These are phyloP conservation scores for Ceyx erithaca DNA, from an alignment of 2,797 vertebrate genomes.

Conservation along the genomic window DNA sequence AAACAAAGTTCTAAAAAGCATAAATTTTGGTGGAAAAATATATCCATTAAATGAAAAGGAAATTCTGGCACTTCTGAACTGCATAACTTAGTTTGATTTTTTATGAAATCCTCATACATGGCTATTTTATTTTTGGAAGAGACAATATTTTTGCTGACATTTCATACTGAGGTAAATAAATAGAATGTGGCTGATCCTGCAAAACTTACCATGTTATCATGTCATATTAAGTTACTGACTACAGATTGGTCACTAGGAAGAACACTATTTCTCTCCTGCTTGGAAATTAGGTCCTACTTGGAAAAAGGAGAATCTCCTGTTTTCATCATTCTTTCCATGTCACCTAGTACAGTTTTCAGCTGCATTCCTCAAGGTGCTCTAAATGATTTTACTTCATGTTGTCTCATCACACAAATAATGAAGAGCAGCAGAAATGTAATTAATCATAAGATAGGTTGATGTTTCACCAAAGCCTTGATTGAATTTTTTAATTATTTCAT, in stretches of 20 bases:
- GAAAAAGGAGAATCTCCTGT: neutral
- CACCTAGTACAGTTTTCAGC: neutral
- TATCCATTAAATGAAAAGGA: neutral
- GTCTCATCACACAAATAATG: neutral
- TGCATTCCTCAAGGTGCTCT: neutral
- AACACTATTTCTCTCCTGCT: neutral
- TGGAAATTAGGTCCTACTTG: neutral
- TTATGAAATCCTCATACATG: neutral
- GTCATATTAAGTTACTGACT: neutral
- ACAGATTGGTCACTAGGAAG: neutral
- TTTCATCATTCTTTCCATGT: neutral
- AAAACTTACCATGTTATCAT: neutral
- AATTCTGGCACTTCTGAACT: neutral
- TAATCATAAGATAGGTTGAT: neutral
- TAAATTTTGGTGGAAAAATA: neutral
- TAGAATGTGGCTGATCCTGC: neutral
- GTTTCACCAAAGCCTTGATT: neutral
- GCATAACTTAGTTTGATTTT: neutral
- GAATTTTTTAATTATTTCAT: neutral
- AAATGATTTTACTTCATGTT: neutral
- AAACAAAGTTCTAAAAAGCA: neutral
- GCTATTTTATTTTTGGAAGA: neutral
- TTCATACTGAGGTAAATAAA: neutral
- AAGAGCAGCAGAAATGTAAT: neutral
- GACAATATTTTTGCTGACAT: neutral